A percentile compares a stretch with the other conserved stretches of the same genome.
Conservation (phyloP, 2,888 invertebrate genomes). For the Hydropsyche betteni region DNA sequence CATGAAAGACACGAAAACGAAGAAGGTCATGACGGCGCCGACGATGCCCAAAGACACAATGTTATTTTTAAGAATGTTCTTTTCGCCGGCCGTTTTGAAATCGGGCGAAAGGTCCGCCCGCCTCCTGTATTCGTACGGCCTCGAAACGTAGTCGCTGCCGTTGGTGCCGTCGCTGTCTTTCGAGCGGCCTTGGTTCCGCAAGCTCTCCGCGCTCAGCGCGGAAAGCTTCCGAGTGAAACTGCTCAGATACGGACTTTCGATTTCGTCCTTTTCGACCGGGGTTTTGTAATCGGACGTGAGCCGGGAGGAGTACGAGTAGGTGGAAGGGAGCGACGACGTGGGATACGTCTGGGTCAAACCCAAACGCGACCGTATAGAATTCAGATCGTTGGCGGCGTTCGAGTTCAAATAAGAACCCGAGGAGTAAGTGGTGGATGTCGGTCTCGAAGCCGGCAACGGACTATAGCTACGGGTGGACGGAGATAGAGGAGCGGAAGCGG, state of each 20-base stretch:
- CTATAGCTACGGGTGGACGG: constrained; percentile 57
- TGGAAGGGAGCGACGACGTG: constrained; percentile 50
- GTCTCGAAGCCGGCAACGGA: constrained; percentile 30
- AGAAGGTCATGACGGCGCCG: constrained; percentile 70
- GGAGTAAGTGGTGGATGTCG: constrained; percentile 57
- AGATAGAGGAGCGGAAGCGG: constrained; percentile 60
- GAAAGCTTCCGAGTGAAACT: constrained; percentile 74
- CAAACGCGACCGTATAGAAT: constrained; percentile 68
- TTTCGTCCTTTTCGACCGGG: constrained; percentile 61
- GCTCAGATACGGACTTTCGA: constrained; percentile 75
- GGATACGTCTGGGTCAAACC: constrained; percentile 64
- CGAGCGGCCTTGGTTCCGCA: constrained; percentile 56
- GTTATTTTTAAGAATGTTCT: constrained; percentile 68
- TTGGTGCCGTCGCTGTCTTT: constrained; percentile 61
- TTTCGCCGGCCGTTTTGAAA: constrained; percentile 62
- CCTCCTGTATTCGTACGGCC: constrained; percentile 57
- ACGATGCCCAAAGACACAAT: constrained; percentile 73
- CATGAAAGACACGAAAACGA: constrained; percentile 72
- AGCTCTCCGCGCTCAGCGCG: constrained; percentile 56
- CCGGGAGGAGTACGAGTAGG: constrained; percentile 56
- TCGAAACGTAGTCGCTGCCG: constrained; percentile 56
- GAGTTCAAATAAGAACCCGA: constrained; percentile 57
- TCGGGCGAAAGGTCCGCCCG: constrained; percentile 59
- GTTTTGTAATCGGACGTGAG: constrained; percentile 54
- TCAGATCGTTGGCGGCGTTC: constrained; percentile 65